These are phyloP conservation scores for Poicephalus gulielmi DNA, from an alignment of 2,113 vertebrate species.

Conservation along the genomic window DNA sequence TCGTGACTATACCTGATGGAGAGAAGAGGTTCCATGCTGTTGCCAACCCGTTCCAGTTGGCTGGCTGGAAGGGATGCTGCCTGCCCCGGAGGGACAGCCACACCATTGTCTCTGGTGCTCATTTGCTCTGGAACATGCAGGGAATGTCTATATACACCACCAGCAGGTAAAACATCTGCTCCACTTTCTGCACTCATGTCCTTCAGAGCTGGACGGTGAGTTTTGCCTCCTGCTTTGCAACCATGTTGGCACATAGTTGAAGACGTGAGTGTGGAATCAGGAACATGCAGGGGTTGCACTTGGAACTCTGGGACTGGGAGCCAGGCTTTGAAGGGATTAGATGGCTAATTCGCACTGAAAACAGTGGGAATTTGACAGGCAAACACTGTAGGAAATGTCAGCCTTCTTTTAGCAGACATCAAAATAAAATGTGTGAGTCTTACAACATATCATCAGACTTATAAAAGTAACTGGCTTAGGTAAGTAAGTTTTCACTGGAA, in stretches of 20 bases:
- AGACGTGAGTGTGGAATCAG: fast-evolving
- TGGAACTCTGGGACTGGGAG: background rate
- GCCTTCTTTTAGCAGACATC: background rate
- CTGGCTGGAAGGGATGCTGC: background rate
- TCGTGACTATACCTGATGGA: background rate
- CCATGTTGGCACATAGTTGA: fast-evolving
- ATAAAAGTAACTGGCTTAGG: background rate
- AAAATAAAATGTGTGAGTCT: background rate
- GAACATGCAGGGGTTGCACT: background rate
- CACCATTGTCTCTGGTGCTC: fast-evolving
- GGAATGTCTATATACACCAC: background rate
- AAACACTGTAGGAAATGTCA: background rate
- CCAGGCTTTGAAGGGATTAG: background rate
- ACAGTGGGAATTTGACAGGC: background rate
- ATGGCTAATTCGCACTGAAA: background rate
- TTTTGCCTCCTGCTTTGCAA: background rate
- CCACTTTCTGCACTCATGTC: background rate
- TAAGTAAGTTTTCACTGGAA: background rate
- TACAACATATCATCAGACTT: background rate
- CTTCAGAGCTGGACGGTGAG: background rate
- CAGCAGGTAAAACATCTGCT: background rate
- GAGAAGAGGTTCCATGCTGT: background rate
- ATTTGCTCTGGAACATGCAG: background rate
- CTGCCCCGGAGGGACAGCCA: background rate
- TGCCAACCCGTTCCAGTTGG: background rate